These are phyloP conservation scores for Phymanthus crucifer DNA, from an alignment of 92 coral and sea anemone genomes.

Conservation along the genomic window DNA sequence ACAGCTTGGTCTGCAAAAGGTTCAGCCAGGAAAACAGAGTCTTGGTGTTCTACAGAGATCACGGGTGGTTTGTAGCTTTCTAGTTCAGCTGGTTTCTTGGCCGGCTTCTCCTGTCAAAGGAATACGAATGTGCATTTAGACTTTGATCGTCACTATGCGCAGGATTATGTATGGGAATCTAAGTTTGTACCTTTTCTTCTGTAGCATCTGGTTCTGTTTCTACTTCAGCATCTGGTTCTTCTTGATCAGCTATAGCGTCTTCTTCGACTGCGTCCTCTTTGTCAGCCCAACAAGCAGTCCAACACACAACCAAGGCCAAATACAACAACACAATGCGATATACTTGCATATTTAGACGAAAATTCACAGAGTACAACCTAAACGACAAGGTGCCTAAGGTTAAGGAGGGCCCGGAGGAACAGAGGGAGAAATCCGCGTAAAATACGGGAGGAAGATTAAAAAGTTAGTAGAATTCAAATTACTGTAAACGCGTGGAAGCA, in stretches of 20 bases:
- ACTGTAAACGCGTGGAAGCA: slow-evolving; percentile 94
- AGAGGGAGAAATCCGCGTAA: slow-evolving; percentile 28
- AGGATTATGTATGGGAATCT: not conserved
- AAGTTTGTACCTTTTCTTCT: slow-evolving; percentile 66
- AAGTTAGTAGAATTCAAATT: slow-evolving; percentile 56
- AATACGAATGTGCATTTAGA: not conserved
- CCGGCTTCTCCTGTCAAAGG: slow-evolving; percentile 62
- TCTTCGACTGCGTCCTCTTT: slow-evolving; percentile 40
- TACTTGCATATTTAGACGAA: slow-evolving; percentile 24
- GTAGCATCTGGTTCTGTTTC: slow-evolving; percentile 71
- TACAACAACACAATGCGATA: slow-evolving; percentile 20
- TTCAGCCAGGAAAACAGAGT: slow-evolving; percentile 74
- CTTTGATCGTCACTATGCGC: not conserved
- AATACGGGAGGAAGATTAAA: slow-evolving; percentile 27
- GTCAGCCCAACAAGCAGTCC: slow-evolving; percentile 24
- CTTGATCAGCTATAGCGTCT: slow-evolving; percentile 63
- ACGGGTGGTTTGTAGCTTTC: slow-evolving; percentile 74
- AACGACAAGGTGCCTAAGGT: not conserved
- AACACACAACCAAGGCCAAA: slow-evolving; percentile 20
- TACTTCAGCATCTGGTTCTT: slow-evolving; percentile 59
- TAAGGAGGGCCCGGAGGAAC: slow-evolving; percentile 11
- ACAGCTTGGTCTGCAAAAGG: slow-evolving; percentile 64
- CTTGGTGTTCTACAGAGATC: slow-evolving; percentile 69
- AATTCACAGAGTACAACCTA: not conserved
- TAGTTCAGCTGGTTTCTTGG: slow-evolving; percentile 62